Conservation (phyloP, 1,140 invertebrate genomes). For the Coboldia fuscipes region DNA sequence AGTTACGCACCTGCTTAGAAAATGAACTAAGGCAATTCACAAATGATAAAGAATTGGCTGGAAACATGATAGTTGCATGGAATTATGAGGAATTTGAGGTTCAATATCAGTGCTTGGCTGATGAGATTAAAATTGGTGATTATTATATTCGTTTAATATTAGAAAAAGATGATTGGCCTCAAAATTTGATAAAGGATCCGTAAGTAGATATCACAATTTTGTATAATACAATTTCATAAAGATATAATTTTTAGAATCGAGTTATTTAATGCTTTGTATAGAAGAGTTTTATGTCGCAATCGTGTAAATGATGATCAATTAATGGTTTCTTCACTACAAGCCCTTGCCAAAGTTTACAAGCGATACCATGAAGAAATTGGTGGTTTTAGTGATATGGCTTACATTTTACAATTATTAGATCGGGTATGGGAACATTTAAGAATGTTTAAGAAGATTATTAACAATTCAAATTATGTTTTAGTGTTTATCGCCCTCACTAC, state of each 20-base stretch:
- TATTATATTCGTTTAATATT: constrained; percentile 90
- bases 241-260: constrained; percentile 44
- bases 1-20: constrained; percentile 77
- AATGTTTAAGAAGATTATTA: constrained; percentile 4
- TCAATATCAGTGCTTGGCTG: constrained; percentile 75
- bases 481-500: constrained; percentile 19
- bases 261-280: constrained; percentile 98
- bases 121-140: constrained; percentile 96
- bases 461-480: constrained; percentile 5
- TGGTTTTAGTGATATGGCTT: constrained; percentile 89
- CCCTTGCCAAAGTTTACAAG: constrained; percentile 94
- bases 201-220: constrained; percentile 6
- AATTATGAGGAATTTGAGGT: constrained; percentile 96
- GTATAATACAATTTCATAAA: neutral
- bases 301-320: constrained; percentile 61
- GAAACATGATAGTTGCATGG: constrained; percentile 73
- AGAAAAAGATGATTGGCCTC: constrained; percentile 69
- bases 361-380: constrained; percentile 93
- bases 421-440: constrained; percentile 33
- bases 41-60: constrained; percentile 74
- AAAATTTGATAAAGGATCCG: constrained; percentile 21
- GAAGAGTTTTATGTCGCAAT: constrained; percentile 59
- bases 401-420: constrained; percentile 88
- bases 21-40: constrained; percentile 82
- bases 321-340: constrained; percentile 90